Percentiles rank a stretch among this genome's conserved stretches.
These are phyloP conservation scores for Palaemon carinicauda DNA, from an alignment of 1,140 invertebrate species.

Conservation along the genomic window DNA sequence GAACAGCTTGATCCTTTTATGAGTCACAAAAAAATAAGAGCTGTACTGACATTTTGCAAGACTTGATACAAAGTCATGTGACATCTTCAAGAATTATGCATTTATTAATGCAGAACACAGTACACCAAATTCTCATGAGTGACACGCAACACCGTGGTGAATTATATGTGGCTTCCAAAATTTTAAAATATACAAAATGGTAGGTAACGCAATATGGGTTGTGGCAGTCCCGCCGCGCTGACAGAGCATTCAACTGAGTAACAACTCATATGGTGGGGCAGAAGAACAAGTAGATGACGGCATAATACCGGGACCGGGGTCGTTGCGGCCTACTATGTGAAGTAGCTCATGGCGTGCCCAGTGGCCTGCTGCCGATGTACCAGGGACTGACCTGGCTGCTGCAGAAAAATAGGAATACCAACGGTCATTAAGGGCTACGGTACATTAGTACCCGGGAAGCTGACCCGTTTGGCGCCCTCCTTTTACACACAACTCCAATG, in stretches of 20 bases:
- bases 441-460: constrained; percentile 51
- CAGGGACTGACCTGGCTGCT: constrained; percentile 35
- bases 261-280: constrained; percentile 43
- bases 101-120: no score
- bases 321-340: constrained; percentile 42
- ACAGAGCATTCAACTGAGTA: constrained; percentile 40
- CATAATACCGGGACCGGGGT: constrained; percentile 50
- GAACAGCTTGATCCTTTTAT: no score
- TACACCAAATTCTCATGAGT: no score
- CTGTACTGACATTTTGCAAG: no score
- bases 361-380: constrained; percentile 22
- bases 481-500: constrained; percentile 31
- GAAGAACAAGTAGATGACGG: constrained; percentile 52
- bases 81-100: no score
- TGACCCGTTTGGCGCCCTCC: constrained; percentile 50
- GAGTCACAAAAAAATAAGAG: no score
- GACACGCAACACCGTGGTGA: no score
- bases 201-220: background rate
- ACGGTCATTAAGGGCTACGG: constrained; percentile 50
- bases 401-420: constrained; percentile 49
- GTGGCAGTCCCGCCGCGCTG: constrained; percentile 48
- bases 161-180: no score
- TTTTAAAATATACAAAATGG: no score
- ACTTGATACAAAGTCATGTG: no score
- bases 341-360: constrained; percentile 26